phyloP scores from a whole-genome alignment of 64 coral and sea anemone species.

The Anthopleura sola region DNA sequence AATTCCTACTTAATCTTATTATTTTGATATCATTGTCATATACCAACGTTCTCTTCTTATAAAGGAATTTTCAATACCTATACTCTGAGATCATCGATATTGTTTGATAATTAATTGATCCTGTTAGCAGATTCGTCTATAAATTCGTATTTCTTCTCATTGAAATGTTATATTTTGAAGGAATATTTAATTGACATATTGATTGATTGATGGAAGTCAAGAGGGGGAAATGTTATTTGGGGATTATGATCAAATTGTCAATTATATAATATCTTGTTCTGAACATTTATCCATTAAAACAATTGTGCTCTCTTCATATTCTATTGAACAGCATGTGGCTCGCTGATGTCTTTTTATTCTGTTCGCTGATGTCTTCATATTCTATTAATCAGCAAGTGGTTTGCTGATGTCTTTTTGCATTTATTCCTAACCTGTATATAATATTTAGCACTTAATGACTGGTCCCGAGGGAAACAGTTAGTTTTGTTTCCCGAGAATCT shows the following conservation, averaged over 20 bases:
- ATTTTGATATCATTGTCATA: not conserved
- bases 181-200: not conserved
- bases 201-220: not conserved
- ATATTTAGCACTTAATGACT: no score
- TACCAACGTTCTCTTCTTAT: not conserved
- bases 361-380: no score
- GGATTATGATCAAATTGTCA: not conserved
- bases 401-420: no score
- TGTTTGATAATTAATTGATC: not conserved
- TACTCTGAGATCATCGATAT: not conserved
- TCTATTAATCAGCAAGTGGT: no score
- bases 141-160: no score
- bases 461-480: no score
- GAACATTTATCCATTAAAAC: not conserved
- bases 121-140: not conserved
- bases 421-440: no score
- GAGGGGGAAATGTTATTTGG: not conserved
- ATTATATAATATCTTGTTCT: not conserved
- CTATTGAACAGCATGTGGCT: no score
- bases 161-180: no score
- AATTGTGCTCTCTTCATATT: no score
- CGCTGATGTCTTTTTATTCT: not conserved
- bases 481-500: no score
- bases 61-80: not conserved
- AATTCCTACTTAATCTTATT: not conserved